phyloP scores from a whole-genome alignment of 2,113 vertebrate genomes.

The Sturnus vulgaris region DNA sequence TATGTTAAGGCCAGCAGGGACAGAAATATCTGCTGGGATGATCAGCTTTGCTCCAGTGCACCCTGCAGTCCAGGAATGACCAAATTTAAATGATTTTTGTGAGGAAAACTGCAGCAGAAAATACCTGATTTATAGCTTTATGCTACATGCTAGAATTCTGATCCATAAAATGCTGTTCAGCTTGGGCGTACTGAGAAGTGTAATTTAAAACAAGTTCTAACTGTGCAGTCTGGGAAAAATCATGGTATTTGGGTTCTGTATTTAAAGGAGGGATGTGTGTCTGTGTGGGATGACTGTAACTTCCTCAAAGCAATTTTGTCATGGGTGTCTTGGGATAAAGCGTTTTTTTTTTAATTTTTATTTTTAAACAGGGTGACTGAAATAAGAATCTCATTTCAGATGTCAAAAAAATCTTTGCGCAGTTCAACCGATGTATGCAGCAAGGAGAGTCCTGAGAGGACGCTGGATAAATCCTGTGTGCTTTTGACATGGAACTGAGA shows the following conservation, averaged over 20 bases:
- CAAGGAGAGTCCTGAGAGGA: accelerated
- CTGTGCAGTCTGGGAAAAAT: background rate
- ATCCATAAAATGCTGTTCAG: background rate
- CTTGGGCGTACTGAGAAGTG: background rate
- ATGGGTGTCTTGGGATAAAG: background rate
- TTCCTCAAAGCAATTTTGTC: background rate
- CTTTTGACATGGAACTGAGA: background rate
- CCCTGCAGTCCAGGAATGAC: background rate
- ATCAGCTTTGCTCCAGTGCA: background rate
- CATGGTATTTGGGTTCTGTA: background rate
- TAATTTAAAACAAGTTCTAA: background rate
- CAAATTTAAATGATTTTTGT: background rate
- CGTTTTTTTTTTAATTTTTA: background rate
- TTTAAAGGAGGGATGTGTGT: background rate
- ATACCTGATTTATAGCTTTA: background rate
- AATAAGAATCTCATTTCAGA: background rate
- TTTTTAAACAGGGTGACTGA: background rate
- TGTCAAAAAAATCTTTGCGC: background rate
- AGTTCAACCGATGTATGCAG: accelerated
- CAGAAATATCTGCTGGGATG: background rate
- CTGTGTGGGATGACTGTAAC: background rate
- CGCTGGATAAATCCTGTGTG: accelerated
- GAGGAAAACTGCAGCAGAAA: background rate
- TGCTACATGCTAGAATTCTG: background rate
- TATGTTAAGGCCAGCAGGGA: background rate